Conservation (phyloP, 2,113 vertebrate genomes). For the Podilymbus podiceps region DNA sequence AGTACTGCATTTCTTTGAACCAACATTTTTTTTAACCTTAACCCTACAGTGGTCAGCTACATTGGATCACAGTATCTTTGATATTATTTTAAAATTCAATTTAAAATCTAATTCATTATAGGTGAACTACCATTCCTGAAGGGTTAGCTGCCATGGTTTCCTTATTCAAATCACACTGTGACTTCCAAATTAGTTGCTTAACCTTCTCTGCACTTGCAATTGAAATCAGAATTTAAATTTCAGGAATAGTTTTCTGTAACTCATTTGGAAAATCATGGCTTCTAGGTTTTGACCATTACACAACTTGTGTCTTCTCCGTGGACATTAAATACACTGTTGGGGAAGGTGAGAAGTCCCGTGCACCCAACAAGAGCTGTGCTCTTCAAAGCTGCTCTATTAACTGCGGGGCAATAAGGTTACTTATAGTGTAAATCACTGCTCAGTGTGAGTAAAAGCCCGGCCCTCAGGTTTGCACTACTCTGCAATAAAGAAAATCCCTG, state of each 20-base stretch:
- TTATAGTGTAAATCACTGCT: not conserved
- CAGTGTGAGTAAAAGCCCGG: not conserved
- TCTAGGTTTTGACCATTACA: not conserved
- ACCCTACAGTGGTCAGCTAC: not conserved
- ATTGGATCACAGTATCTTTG: not conserved
- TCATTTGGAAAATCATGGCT: not conserved
- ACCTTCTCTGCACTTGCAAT: not conserved
- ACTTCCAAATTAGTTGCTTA: not conserved
- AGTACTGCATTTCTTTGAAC: not conserved
- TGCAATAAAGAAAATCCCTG: not conserved
- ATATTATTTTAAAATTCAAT: not conserved
- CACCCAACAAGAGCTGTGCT: not conserved
- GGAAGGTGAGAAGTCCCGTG: not conserved
- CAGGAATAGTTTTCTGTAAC: not conserved
- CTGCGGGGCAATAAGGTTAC: not conserved
- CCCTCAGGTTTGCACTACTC: not conserved
- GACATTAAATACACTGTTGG: fast-evolving
- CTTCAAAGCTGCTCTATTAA: not conserved
- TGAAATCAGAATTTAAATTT: not conserved
- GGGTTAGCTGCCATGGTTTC: not conserved
- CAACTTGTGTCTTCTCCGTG: fast-evolving
- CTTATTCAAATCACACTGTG: not conserved
- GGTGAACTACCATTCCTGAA: not conserved
- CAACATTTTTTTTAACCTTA: slow-evolving; percentile 1
- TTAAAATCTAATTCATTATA: not conserved